A percentile compares a stretch with the other conserved stretches of the same genome.
These are phyloP conservation scores for Pentalonia nigronervosa DNA, from an alignment of 1,140 invertebrate species.

Conservation along the genomic window DNA sequence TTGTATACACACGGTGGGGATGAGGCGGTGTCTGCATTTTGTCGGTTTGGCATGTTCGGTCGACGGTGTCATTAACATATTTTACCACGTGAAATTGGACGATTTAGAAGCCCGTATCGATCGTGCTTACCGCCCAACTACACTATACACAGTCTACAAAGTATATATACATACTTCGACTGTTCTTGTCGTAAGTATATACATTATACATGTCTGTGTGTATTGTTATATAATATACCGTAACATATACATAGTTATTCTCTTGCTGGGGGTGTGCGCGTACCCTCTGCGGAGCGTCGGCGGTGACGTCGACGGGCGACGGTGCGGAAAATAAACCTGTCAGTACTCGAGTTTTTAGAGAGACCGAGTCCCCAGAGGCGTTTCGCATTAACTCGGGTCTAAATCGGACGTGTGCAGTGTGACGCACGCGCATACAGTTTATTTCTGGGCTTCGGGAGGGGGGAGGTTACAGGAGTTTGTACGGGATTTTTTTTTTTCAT, in stretches of 20 bases:
- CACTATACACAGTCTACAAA: neutral
- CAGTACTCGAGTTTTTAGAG: slow-evolving; percentile 26
- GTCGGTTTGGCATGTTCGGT: neutral
- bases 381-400: slow-evolving; percentile 19
- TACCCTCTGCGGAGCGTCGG: neutral
- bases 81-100: neutral
- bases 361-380: neutral
- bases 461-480: neutral
- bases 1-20: neutral
- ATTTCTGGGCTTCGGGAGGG: neutral
- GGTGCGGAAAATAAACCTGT: slow-evolving; percentile 49
- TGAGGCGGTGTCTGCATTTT: neutral
- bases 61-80: neutral
- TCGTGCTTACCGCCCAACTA: neutral
- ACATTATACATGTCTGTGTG: neutral
- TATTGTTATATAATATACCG: neutral
- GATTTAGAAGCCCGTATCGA: neutral
- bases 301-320: neutral
- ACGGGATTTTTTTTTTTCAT: neutral
- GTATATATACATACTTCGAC: neutral
- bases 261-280: neutral
- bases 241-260: neutral
- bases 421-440: neutral
- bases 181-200: neutral
- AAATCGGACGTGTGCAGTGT: neutral